Evolutionary conservation across 2,888 invertebrate species (phyloP), one percentile per base, ranked within the genome.

Genomic region (Pseudanteris insignis): DNA sequence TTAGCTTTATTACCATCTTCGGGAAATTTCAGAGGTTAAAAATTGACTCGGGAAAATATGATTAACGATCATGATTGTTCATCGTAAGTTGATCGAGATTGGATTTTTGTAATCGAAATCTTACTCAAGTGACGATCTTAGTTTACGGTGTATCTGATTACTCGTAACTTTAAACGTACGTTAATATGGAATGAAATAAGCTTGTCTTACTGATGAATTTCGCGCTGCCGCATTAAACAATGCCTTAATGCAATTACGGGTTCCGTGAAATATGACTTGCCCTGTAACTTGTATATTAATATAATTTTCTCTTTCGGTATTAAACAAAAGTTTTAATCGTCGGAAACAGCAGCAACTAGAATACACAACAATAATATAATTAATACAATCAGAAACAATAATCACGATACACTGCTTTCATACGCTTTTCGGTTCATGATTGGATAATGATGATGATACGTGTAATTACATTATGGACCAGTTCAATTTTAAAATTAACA

Each of bases 161-260:
- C 32, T 36, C 37, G 25, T 40, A 11, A 46, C 28, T 46, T 33
- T 11, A 25, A 47, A 36, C 41, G 15, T 29, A 24, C 26, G 30
- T 41, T 29, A 29, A 41, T 40, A 40, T 38, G 34, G 47, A 41
- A 38, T 15, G 21, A 40, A 43, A 41, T 57, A 30, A 50, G 47
- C 44, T 58, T 58, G 38, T 50, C 50, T 58, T 44, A 40, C 46
- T 44, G 50, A 51, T 51, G 50, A 50, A 51, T 58, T 58, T 40
- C 21, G n/a, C 24, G 8, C 26, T 15, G 25, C 15, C 29, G 37
- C 34, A 44, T 50, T 33, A 21, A 58, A 44, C 32, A 38, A 38
- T 50, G 30, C 13, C 28, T 41, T 41, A 48, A 47, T 41, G 36
- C 48, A 41, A 43, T 48, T 57, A 48, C 15, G 5, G 28, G 18